These are phyloP conservation scores for Sinohyriopsis cumingii DNA, from an alignment of 2,888 invertebrate species.

Conservation along the genomic window DNA sequence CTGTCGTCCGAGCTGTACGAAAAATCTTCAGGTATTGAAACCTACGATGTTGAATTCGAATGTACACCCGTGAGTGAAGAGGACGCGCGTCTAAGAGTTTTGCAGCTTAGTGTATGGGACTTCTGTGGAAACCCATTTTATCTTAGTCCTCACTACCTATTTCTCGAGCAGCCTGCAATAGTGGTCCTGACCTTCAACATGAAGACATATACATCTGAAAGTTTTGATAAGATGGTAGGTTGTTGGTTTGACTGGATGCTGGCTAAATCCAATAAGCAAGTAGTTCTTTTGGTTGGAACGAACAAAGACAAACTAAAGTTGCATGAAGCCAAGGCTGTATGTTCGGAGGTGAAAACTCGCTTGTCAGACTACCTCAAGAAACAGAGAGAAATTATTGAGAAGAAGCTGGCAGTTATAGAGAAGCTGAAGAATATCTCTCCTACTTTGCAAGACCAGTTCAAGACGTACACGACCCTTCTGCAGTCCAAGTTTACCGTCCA, in stretches of 20 bases:
- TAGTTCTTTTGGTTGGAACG: slow-evolving; percentile 66
- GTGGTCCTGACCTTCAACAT: slow-evolving; percentile 66
- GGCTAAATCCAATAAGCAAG: slow-evolving; percentile 62
- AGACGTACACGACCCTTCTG: slow-evolving; percentile 59
- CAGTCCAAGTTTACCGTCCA: slow-evolving; percentile 60
- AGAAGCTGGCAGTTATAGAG: slow-evolving; percentile 61
- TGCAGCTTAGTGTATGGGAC: slow-evolving; percentile 65
- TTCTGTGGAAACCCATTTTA: slow-evolving; percentile 67
- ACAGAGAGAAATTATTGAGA: slow-evolving; percentile 50
- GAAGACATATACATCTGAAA: slow-evolving; percentile 54
- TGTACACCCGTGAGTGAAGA: slow-evolving; percentile 15
- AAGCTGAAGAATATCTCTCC: slow-evolving; percentile 63
- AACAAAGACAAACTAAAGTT: slow-evolving; percentile 58
- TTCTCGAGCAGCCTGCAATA: slow-evolving; percentile 65
- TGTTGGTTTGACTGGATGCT: slow-evolving; percentile 70
- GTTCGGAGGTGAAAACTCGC: slow-evolving; percentile 44
- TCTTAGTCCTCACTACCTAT: slow-evolving; percentile 59
- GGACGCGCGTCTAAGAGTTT: slow-evolving; percentile 15
- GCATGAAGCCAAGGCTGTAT: slow-evolving; percentile 32
- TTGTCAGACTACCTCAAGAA: slow-evolving; percentile 45
- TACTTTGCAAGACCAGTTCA: slow-evolving; percentile 65
- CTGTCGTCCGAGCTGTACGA: slow-evolving; percentile 59
- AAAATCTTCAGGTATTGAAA: slow-evolving; percentile 59
- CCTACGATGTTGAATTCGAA: slow-evolving; percentile 58
- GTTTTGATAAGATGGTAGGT: slow-evolving; percentile 62